These are phyloP conservation scores for Polyommatus iphigenia DNA, from an alignment of 2,888 invertebrate genomes.

Conservation along the genomic window DNA sequence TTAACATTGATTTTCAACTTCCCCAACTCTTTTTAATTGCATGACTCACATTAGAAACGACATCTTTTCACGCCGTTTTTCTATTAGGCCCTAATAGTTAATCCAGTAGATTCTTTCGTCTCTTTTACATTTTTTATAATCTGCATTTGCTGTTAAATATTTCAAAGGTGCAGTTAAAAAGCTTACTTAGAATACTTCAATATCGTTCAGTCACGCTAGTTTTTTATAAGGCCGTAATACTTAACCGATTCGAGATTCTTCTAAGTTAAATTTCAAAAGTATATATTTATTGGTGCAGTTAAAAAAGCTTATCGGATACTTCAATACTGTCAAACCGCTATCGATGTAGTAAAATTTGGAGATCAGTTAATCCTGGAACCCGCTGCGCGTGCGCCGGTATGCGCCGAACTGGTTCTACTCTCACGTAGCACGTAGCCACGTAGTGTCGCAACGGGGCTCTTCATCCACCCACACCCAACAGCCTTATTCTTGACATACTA, in stretches of 20 bases:
- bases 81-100: no score
- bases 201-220: no score
- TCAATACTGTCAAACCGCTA: neutral
- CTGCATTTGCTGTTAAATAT: no score
- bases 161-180: no score
- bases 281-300: neutral
- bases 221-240: no score
- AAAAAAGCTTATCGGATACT: neutral
- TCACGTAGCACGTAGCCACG: slow-evolving; percentile 40
- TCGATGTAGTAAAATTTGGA: slow-evolving; percentile 1
- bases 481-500: slow-evolving; percentile 39
- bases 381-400: slow-evolving; percentile 13
- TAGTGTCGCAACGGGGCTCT: slow-evolving; percentile 61
- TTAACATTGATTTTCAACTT: neutral
- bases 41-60: no score
- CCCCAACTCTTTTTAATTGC: neutral
- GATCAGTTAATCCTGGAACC: slow-evolving; percentile 9
- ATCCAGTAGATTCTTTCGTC: no score
- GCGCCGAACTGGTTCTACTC: slow-evolving; percentile 46
- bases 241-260: neutral
- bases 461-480: slow-evolving; percentile 61
- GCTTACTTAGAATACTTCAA: no score
- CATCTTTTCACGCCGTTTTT: no score
- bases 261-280: neutral
- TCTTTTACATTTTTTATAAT: no score